Evolutionary conservation across 2,797 vertebrate species (phyloP).

Genomic region (Eulemur albifrons): DNA sequence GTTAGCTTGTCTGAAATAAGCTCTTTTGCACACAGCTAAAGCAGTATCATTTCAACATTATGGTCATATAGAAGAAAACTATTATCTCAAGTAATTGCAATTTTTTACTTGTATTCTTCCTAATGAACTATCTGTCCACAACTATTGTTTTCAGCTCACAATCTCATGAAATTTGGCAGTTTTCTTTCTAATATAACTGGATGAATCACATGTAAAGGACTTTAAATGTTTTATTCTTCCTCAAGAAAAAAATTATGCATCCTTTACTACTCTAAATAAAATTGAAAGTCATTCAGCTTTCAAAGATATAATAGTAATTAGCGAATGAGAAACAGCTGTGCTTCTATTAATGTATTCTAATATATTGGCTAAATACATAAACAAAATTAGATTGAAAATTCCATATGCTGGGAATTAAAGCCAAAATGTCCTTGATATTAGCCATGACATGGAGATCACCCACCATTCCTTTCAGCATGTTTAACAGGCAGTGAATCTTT

Average conservation of each 20-base stretch:
- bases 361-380: neutral
- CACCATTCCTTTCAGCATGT: neutral
- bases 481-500: neutral
- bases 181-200: neutral
- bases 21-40: neutral
- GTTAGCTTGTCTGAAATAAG: neutral
- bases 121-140: neutral
- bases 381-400: neutral
- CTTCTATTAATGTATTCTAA: constrained; percentile 4
- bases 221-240: neutral
- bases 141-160: neutral
- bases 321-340: neutral
- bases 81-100: neutral
- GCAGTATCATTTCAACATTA: neutral
- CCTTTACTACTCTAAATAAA: constrained; percentile 19
- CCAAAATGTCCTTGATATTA: neutral
- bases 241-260: neutral
- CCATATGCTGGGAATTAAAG: neutral
- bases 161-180: neutral
- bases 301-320: neutral
- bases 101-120: neutral
- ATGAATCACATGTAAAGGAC: neutral
- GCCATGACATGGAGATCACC: neutral
- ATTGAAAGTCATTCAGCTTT: neutral
- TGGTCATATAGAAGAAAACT: neutral